Base-by-base conservation (phyloP, 2,113 vertebrate species). In the Neogobius melanostomus region DNA sequence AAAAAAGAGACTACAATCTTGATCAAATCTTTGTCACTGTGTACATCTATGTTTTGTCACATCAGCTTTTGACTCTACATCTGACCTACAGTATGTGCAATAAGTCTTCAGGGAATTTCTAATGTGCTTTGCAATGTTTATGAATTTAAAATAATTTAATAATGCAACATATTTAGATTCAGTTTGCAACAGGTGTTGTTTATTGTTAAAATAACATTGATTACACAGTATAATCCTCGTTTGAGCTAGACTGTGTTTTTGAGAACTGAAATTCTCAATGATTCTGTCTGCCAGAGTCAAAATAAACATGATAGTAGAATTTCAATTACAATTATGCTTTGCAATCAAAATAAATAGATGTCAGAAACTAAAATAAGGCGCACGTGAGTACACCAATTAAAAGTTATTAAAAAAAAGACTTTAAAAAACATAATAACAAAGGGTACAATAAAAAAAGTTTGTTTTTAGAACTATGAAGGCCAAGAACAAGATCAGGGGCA, bases 1-100 rank as follows among this genome's bases (percentile, higher is more conserved):
- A 57, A 96, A 94, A 80, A 98, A 97, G 76, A 93, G 93, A 59
- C 89, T 95, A 64, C 94, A 96, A 85, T 96, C 94, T 11, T 98
- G 91, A 97, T 45, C 52, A 69, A 62, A 51, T 17, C 14, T 3
- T 6, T 7, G 8, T 68, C 36, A 50, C 11, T 56, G 44, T 7
- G 61, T 56, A 10, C 4, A 36, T 11, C 11, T 42, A 42, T 42
- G 1, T 11, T 7, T 59, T 59, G 56, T 59, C 28, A 36, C 54
- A 57, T 36, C 9, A 36, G 5, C 54, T 42, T 14, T 42, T 42
- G 28, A 42, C 5, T 6, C 8, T 28, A 36, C 54, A 10, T 8
- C 7, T 17, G 17, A 28, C 11, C 11, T 36, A 36, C 28, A 36
- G 28, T 14, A 14, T 59, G 56, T 59, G 28, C 56, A 59, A 59